Evolutionary conservation across 2,797 vertebrate species (phyloP).

Genomic region (Austrolebias charrua): DNA sequence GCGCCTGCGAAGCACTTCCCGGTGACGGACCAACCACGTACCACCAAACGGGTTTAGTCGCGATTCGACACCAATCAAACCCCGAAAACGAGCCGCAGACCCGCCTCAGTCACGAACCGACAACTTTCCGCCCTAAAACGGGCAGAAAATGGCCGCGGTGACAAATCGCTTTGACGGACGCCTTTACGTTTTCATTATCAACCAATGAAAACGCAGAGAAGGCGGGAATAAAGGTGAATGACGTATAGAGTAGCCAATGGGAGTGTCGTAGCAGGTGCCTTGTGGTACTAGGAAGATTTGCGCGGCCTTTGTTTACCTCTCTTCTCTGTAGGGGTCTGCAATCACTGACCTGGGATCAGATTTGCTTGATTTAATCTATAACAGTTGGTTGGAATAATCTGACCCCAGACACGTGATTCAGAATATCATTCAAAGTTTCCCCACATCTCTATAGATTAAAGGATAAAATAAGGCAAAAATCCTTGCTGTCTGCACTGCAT

Average conservation of each 20-base stretch:
- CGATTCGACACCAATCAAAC: slow-evolving; percentile 57
- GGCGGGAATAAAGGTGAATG: slow-evolving; percentile 32
- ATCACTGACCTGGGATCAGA: slow-evolving; percentile 56
- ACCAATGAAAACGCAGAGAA: slow-evolving; percentile 46
- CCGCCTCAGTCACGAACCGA: slow-evolving; percentile 69
- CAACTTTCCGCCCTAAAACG: slow-evolving; percentile 58
- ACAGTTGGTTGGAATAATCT: slow-evolving; percentile 26
- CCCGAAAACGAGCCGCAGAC: slow-evolving; percentile 25
- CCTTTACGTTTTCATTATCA: neutral
- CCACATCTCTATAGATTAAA: neutral
- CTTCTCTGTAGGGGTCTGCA: slow-evolving; percentile 32
- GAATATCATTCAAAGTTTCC: slow-evolving; percentile 38
- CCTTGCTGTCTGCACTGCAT: no score
- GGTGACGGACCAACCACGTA: slow-evolving; percentile 58
- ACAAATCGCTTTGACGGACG: slow-evolving; percentile 52
- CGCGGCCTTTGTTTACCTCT: slow-evolving; percentile 79
- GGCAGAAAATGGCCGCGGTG: slow-evolving; percentile 43
- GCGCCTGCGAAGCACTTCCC: slow-evolving; percentile 51
- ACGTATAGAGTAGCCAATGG: slow-evolving; percentile 41
- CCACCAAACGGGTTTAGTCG: slow-evolving; percentile 14
- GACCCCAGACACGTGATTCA: slow-evolving; percentile 49
- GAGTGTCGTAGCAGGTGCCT: slow-evolving; percentile 74
- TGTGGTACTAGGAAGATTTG: slow-evolving; percentile 67
- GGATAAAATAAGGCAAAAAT: no score
- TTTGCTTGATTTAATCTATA: slow-evolving; percentile 7